A percentile compares a stretch with the other conserved stretches of the same genome.
Evolutionary conservation across 1,140 invertebrate genomes (phyloP).

Genomic region (Thaumetopoea pityocampa): DNA sequence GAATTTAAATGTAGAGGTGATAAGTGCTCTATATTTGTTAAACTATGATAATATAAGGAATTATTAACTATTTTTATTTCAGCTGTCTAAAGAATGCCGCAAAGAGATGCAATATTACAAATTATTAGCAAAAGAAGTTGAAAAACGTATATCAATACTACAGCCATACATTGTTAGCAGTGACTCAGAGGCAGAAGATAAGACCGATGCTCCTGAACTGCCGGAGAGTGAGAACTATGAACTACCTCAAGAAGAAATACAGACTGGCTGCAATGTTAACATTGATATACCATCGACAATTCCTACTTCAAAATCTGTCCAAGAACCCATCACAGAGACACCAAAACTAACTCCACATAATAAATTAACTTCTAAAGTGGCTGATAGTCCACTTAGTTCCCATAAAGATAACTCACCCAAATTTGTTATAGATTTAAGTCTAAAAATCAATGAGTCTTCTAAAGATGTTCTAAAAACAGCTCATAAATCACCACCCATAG

Average conservation of each 20-base stretch:
- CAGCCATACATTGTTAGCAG: conserved; percentile 41
- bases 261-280: conserved; percentile 15
- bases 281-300: conserved; percentile 13
- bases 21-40: neutral
- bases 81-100: conserved; percentile 78
- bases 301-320: conserved; percentile 9
- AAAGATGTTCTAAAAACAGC: conserved; percentile 29
- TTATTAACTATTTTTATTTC: conserved; percentile 23
- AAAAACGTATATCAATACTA: conserved; percentile 64
- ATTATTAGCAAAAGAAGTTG: conserved; percentile 77
- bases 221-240: conserved; percentile 47
- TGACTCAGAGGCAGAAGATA: conserved; percentile 49
- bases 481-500: conserved; percentile 24
- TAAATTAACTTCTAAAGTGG: conserved; percentile 15
- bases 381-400: conserved; percentile 13
- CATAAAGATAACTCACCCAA: conserved; percentile 34
- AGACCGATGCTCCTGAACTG: conserved; percentile 55
- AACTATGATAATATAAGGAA: conserved; percentile 5
- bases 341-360: conserved; percentile 15
- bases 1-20: conserved; percentile 18
- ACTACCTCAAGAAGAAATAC: conserved; percentile 24
- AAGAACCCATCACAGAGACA: conserved; percentile 8
- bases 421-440: conserved; percentile 48
- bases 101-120: conserved; percentile 81
- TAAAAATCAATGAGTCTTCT: conserved; percentile 44